Evolutionary conservation across 2,888 invertebrate genomes (phyloP).

Genomic region (Allacma fusca): DNA sequence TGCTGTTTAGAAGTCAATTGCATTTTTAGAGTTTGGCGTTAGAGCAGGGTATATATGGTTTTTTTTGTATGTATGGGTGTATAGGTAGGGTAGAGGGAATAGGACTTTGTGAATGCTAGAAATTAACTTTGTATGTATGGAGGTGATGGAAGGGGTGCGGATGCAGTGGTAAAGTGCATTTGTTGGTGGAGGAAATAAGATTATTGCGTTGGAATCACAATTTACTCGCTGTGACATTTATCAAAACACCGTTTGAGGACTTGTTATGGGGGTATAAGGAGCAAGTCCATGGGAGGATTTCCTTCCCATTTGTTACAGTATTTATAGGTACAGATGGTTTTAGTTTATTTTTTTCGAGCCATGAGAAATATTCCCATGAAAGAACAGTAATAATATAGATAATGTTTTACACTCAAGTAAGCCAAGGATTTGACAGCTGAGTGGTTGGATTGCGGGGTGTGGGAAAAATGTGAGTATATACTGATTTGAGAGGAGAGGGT

Average conservation of each 20-base stretch:
- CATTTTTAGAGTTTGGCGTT: too few relatives aligned
- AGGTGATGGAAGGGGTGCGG: not conserved
- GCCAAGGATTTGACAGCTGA: not conserved
- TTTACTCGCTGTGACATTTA: not conserved
- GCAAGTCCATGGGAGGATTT: not conserved
- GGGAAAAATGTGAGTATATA: not conserved
- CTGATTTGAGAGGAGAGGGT: too few relatives aligned
- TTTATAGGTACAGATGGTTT: too few relatives aligned
- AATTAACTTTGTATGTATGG: too few relatives aligned
- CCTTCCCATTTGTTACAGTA: not conserved
- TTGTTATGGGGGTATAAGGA: not conserved
- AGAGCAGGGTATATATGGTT: too few relatives aligned
- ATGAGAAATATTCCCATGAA: conserved; percentile 1
- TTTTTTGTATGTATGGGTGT: too few relatives aligned
- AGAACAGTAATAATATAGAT: not conserved
- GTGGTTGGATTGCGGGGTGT: not conserved
- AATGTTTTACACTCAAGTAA: not conserved
- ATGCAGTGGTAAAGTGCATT: not conserved
- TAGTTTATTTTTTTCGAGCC: not conserved
- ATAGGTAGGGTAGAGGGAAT: too few relatives aligned
- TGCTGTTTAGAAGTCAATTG: too few relatives aligned
- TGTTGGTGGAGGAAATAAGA: not conserved
- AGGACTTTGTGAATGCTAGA: too few relatives aligned
- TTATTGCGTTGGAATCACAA: not conserved
- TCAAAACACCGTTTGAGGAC: not conserved